Evolutionary conservation across 2,797 vertebrate species (phyloP).

Genomic region (Mormyrus proboscirostris): DNA sequence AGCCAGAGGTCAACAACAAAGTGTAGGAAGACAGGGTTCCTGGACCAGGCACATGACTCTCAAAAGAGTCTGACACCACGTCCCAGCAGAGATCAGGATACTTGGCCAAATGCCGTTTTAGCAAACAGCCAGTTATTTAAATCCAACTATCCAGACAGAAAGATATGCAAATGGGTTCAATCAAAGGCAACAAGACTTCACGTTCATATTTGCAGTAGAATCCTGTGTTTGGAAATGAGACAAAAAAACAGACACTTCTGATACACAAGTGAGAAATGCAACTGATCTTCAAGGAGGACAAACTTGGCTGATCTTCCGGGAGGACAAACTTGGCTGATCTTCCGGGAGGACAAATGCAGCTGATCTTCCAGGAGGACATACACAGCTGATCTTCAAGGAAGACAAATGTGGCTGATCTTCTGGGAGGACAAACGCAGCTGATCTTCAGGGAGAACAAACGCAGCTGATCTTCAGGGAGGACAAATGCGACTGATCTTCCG

Average conservation of each 20-base stretch:
- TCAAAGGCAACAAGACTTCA: not conserved
- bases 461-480: not conserved
- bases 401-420: not conserved
- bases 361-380: not conserved
- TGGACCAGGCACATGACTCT: not conserved
- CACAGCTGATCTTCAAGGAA: not conserved
- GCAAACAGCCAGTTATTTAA: not conserved
- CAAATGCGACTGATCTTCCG: not conserved
- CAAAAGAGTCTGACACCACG: not conserved
- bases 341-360: not conserved
- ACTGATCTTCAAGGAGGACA: not conserved
- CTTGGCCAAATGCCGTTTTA: not conserved
- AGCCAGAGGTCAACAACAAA: not conserved
- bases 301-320: not conserved
- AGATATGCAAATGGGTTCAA: not conserved
- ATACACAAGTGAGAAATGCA: not conserved
- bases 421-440: not conserved
- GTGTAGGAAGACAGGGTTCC: not conserved
- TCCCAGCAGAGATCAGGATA: not conserved
- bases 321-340: not conserved
- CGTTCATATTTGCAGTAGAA: not conserved
- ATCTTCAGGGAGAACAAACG: not conserved
- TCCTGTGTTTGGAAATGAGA: not conserved
- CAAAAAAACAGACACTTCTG: not conserved
- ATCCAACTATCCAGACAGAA: not conserved